phyloP scores from a whole-genome alignment of 2,888 invertebrate genomes.

The Cheilosia vernalis region DNA sequence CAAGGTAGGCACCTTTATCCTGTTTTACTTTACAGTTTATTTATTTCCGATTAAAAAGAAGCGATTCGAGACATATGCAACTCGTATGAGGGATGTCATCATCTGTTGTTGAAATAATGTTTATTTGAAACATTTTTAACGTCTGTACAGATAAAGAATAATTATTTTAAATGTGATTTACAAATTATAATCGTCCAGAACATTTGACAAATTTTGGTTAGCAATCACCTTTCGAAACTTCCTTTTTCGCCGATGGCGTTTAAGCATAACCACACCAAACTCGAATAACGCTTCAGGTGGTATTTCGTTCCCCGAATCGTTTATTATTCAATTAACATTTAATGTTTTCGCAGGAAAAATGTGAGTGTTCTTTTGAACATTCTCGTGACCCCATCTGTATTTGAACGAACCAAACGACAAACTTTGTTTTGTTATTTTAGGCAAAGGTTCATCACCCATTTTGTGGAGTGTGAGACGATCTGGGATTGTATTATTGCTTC shows the following conservation, averaged over 20 bases:
- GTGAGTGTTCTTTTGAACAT: not conserved
- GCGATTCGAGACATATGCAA: too few relatives aligned
- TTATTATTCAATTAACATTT: slow-evolving; percentile 52
- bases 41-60: not conserved
- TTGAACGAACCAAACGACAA: slow-evolving; percentile 6
- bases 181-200: not conserved
- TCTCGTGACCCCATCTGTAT: not conserved
- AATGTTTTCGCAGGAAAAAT: slow-evolving; percentile 4
- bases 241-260: slow-evolving; percentile 19
- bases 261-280: slow-evolving; percentile 6
- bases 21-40: not conserved
- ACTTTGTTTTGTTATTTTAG: slow-evolving; percentile 41
- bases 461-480: not conserved
- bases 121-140: not conserved
- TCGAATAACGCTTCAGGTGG: slow-evolving; percentile 5
- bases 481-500: slow-evolving; percentile 14
- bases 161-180: not conserved
- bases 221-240: slow-evolving; percentile 9
- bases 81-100: too few relatives aligned
- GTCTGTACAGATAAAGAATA: not conserved
- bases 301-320: slow-evolving; percentile 22
- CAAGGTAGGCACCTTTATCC: slow-evolving; percentile 20
- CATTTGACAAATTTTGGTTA: slow-evolving; percentile 9
- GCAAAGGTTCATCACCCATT: slow-evolving; percentile 12
- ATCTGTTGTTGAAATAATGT: too few relatives aligned